Evolutionary conservation across 1,140 invertebrate species (phyloP), one percentile per base, ranked within the genome.

Genomic region (Drosophila bifasciata): DNA sequence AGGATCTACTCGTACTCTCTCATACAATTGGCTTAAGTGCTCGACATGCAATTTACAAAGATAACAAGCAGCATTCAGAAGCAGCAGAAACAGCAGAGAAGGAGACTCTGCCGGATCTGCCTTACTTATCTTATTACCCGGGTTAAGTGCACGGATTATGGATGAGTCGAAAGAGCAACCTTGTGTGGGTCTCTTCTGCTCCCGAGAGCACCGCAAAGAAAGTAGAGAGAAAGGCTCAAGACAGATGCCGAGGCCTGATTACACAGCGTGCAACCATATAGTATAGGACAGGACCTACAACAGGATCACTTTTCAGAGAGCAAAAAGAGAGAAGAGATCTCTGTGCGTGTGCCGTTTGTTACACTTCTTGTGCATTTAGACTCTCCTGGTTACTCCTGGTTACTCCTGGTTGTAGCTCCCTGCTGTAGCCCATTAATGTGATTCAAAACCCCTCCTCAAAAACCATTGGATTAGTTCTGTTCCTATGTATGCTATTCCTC

Each of bases 111-210:
- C 48, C 48, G 50, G 50, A 59, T 36, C 81, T 76, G 60, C 28
- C 84, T 86, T 88, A 86, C 83, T 88, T 86, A 86, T 86, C 83
- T 86, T 86, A 86, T 86, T 86, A 86, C 83, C 71, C 75, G 84
- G 83, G 83, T 86, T 86, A 86, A 86, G 83, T 86, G 83, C 78
- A 69, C 28, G 84, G 83, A 83, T 86, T 86, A 86, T 57, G 63
- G 63, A 17, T 78, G 81, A 51, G 52, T 89, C 83, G 83, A 86
- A 86, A 89, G 83, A 86, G 83, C 84, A 86, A 80, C 84, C 63
- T 45, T 25, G 40, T 25, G 40, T 45, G 7, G 68, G 49, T 32
- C 28, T 3, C 28, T 9, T 2, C 25, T 8, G 7, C 25, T 28
- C 32, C 32, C 32, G 21, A 45, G 1, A 1, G 6, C 19, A 15